phyloP scores from a whole-genome alignment of 2,888 invertebrate species.

The Tortricodes alternella region DNA sequence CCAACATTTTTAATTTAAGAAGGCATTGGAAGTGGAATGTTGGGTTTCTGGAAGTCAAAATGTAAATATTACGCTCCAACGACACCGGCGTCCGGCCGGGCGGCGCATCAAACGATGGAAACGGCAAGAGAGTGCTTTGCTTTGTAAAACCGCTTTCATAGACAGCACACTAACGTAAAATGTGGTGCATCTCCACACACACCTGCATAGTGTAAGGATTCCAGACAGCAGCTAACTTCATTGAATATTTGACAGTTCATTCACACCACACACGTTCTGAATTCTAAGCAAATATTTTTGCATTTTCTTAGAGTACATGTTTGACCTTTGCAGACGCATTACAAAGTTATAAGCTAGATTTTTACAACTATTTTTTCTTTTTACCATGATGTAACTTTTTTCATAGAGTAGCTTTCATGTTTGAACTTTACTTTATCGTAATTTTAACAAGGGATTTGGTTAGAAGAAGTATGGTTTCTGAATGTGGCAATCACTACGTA shows the following conservation, averaged over 20 bases:
- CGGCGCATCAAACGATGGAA: slow-evolving; percentile 45
- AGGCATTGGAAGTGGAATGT: slow-evolving; percentile 48
- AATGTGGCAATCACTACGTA: background rate
- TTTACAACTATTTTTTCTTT: background rate
- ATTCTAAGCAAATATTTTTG: background rate
- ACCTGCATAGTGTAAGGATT: slow-evolving; percentile 35
- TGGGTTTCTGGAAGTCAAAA: slow-evolving; percentile 42
- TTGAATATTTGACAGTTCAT: slow-evolving; percentile 74
- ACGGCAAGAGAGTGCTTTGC: slow-evolving; percentile 46
- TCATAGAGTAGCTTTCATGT: background rate
- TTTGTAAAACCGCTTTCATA: slow-evolving; percentile 52
- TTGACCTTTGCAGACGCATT: too few relatives aligned
- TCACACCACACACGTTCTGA: slow-evolving; percentile 58
- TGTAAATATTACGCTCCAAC: slow-evolving; percentile 47
- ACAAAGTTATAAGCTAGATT: background rate
- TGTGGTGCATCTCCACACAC: slow-evolving; percentile 48
- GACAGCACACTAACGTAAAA: slow-evolving; percentile 53
- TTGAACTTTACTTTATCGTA: background rate
- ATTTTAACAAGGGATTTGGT: background rate
- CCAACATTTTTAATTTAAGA: slow-evolving; percentile 54
- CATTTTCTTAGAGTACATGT: background rate
- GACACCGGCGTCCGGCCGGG: slow-evolving; percentile 43
- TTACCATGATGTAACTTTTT: background rate
- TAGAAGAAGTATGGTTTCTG: background rate
- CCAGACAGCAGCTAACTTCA: slow-evolving; percentile 75